Base-by-base conservation (phyloP, 2,888 invertebrate genomes). In the Ophioninae sp. region DNA sequence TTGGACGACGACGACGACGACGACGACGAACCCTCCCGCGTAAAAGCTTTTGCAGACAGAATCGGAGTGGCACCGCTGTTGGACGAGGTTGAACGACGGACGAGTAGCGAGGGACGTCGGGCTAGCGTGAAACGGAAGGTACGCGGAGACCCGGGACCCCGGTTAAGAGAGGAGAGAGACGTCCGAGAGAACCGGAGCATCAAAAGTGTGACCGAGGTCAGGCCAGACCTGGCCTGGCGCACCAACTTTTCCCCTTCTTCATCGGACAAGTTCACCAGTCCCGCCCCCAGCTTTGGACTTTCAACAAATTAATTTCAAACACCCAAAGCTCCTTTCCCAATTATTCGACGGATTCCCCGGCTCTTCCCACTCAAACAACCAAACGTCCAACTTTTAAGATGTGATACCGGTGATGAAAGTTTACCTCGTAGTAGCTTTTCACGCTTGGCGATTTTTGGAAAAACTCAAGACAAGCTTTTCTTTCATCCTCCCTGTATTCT, bases 1-100 rank as follows among this genome's bases (percentile, higher is more conserved):
- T 8, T 41, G 22, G 13, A 67, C 64, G 39, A 79, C 69, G 78
- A 56, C 71, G 78, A 63, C 78, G 51, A 37, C 78, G 72, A 58
- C 37, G 58, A 80, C 80, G 80, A 80, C 80, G 74, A 13, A 5
- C 51, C 51, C 80, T 74, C 68, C 68, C 63, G 61, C 68, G 80
- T 80, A 80, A 80, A 80, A 80, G 80, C 80, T 74, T 80, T 80
- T 63, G 74, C 68, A 80, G 80, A 80, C 80, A 74, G 74, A 68
- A 75, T 74, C 80, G 37, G 68, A 80, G 80, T 74, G 68, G 58
- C 59, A 67, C 51, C 63, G 73, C 51, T 56, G 73, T 79, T 41
- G 79, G 74, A 64, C 64, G 65, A 65, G 41, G 23, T n/a, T 61
- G 64, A 51, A 51, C 10, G 51, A 51, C 3, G 17, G 51, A 51